Conservation (phyloP, 2,888 invertebrate species). For the Heterodera filipjevi region DNA sequence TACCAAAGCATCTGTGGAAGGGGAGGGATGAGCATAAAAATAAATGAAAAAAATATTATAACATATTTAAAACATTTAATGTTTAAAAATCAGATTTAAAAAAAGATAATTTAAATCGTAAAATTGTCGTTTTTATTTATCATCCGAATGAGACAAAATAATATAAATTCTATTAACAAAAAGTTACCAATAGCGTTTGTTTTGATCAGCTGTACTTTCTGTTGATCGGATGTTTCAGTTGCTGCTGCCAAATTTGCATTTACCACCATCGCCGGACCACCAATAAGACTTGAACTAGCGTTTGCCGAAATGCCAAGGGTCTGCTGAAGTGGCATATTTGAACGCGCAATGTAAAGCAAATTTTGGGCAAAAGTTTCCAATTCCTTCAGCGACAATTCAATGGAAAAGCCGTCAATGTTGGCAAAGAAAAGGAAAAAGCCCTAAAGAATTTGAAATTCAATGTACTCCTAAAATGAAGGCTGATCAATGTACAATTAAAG, state of each 20-base stretch:
- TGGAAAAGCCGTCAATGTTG: conserved; percentile 22
- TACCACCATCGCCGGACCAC: background rate
- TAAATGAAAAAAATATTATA: background rate
- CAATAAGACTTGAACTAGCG: background rate
- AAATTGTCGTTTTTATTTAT: too few species aligned
- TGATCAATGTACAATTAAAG: conserved; percentile 38
- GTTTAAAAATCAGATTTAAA: background rate
- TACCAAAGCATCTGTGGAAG: background rate
- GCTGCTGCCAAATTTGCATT: background rate
- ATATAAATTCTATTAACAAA: too few species aligned
- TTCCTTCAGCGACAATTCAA: conserved; percentile 29
- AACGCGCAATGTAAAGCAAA: conserved; percentile 21
- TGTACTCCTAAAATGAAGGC: background rate
- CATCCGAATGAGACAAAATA: too few species aligned
- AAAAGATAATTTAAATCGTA: background rate
- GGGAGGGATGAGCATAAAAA: too few species aligned
- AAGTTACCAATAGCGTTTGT: background rate
- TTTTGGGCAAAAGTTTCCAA: conserved; percentile 23
- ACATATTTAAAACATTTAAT: background rate
- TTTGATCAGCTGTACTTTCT: background rate
- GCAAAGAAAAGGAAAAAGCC: conserved; percentile 31
- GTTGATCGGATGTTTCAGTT: background rate
- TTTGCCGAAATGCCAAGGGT: background rate
- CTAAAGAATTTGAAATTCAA: conserved; percentile 17
- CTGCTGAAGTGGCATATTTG: background rate